Evolutionary conservation across 2,113 vertebrate species (phyloP).

Genomic region (Nothoprocta perdicaria): DNA sequence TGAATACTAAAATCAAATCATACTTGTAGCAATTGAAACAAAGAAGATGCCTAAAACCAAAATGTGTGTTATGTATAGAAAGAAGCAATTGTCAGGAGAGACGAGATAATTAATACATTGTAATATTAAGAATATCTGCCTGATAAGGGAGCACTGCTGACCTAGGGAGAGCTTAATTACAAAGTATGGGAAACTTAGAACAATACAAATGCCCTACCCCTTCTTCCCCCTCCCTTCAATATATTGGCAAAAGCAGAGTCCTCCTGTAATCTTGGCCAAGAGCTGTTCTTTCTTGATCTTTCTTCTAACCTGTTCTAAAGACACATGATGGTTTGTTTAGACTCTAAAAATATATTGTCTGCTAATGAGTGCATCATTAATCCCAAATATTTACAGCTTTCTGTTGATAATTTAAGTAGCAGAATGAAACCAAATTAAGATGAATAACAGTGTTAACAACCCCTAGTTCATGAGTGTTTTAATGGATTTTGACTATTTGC

Average conservation of each 20-base stretch:
- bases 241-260: not conserved
- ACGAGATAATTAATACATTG: slow-evolving; percentile 5
- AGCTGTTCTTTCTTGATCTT: not conserved
- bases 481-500: not conserved
- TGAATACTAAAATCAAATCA: slow-evolving; percentile 23
- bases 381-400: not conserved
- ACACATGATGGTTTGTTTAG: not conserved
- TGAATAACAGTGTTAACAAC: not conserved
- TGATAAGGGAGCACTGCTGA: slow-evolving; percentile 27
- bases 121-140: slow-evolving; percentile 48
- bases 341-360: not conserved
- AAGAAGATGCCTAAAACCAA: slow-evolving; percentile 37
- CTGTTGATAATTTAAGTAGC: not conserved
- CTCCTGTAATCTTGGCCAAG: not conserved
- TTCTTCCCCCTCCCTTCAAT: not conserved
- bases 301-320: not conserved
- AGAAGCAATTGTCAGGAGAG: not conserved
- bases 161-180: slow-evolving; percentile 45
- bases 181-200: not conserved
- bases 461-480: not conserved
- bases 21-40: not conserved
- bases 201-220: not conserved
- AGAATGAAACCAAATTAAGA: not conserved
- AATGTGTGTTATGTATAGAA: not conserved
- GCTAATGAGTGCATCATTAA: not conserved